A percentile compares a stretch with the other conserved stretches of the same genome.
Conservation (phyloP, 2,113 vertebrate genomes). For the Microcebus jonahi region DNA sequence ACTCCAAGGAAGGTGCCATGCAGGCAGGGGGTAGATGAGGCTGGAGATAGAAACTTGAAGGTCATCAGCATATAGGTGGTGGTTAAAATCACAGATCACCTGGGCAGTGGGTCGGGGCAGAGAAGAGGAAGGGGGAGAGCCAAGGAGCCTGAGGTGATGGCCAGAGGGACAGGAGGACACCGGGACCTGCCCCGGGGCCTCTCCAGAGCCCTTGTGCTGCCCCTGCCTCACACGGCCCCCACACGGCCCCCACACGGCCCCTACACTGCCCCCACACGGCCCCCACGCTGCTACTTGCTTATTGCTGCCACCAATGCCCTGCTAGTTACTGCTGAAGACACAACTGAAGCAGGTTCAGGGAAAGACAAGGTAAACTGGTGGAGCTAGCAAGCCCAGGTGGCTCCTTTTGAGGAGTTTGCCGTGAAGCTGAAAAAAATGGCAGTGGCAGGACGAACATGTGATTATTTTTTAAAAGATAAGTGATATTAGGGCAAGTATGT, state of each 20-base stretch:
- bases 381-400: too few relatives aligned
- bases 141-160: background rate
- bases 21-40: background rate
- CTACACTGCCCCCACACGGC: too few relatives aligned
- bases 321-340: background rate
- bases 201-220: background rate
- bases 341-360: background rate
- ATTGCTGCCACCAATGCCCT: background rate
- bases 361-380: background rate
- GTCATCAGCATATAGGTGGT: background rate
- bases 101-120: background rate
- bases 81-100: background rate
- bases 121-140: background rate
- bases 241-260: background rate
- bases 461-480: background rate
- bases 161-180: background rate
- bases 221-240: too few relatives aligned
- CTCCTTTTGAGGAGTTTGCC: background rate
- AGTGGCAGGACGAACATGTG: background rate
- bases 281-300: background rate
- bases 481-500: background rate
- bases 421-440: background rate
- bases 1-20: too few relatives aligned
- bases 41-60: background rate
- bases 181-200: background rate